These are phyloP conservation scores for Allacma fusca DNA, from an alignment of 2,888 invertebrate genomes.

Conservation along the genomic window DNA sequence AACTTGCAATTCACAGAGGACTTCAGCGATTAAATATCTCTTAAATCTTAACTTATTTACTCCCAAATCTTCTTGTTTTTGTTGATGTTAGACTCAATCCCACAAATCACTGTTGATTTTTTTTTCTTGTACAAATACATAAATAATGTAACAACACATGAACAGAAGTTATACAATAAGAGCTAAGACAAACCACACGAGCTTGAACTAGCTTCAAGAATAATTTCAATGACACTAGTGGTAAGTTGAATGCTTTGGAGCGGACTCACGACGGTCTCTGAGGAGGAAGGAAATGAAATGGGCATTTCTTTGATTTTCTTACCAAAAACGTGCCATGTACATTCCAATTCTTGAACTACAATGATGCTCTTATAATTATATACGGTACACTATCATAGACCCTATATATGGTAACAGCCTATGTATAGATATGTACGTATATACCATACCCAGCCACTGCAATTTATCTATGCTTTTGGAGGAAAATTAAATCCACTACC, in stretches of 20 bases:
- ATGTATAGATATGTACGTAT: neutral
- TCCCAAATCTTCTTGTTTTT: slow-evolving; percentile 5
- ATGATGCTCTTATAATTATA: too few relatives aligned
- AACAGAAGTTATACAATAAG: neutral
- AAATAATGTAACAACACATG: neutral
- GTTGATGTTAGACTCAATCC: neutral
- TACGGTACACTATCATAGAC: too few relatives aligned
- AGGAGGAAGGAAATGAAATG: slow-evolving; percentile 8
- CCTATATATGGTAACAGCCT: too few relatives aligned
- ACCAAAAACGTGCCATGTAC: neutral
- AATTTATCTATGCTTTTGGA: neutral
- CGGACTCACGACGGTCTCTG: neutral
- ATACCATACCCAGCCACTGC: neutral
- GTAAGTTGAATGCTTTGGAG: neutral
- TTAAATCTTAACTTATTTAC: slow-evolving; percentile 4
- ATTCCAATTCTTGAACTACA: too few relatives aligned
- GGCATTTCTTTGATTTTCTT: neutral
- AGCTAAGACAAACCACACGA: too few relatives aligned
- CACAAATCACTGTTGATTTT: neutral
- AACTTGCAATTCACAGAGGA: slow-evolving; percentile 4
- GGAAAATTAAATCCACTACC: slow-evolving; percentile 12
- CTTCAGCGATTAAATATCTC: slow-evolving; percentile 3
- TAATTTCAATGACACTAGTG: neutral
- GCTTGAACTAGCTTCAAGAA: too few relatives aligned
- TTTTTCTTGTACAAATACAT: neutral